phyloP scores from a whole-genome alignment of 2,797 vertebrate genomes.

The Poeciliopsis gracilis region DNA sequence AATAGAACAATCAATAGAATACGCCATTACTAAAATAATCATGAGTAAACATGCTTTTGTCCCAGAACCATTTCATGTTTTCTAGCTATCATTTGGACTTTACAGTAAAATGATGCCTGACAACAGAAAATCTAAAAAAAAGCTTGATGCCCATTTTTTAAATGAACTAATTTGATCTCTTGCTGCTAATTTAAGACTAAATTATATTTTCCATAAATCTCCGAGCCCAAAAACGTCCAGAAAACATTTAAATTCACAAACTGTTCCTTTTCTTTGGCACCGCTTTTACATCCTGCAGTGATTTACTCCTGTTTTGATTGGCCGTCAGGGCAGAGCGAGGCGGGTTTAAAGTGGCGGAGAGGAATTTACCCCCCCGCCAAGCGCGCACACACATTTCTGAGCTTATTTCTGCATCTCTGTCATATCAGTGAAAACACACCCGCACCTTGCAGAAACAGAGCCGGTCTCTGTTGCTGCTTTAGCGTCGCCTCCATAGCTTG shows the following conservation, averaged over 20 bases:
- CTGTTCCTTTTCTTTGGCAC: conserved; percentile 41
- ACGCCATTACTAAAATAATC: too few species aligned
- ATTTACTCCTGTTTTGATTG: conserved; percentile 74
- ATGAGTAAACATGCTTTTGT: conserved; percentile 16
- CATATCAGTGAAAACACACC: conserved; percentile 47
- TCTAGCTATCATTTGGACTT: neutral
- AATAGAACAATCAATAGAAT: too few species aligned
- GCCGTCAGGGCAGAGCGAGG: conserved; percentile 45
- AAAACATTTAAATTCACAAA: conserved; percentile 21
- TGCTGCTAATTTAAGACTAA: conserved; percentile 20
- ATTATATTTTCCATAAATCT: conserved; percentile 18
- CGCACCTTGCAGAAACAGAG: conserved; percentile 32
- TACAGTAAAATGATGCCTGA: neutral
- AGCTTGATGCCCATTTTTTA: neutral
- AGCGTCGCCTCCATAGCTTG: conserved; percentile 24
- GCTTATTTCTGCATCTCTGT: conserved; percentile 54
- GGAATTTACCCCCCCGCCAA: conserved; percentile 55
- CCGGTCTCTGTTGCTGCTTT: conserved; percentile 27
- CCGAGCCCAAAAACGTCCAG: neutral
- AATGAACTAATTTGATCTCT: conserved; percentile 13
- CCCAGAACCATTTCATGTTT: conserved; percentile 15
- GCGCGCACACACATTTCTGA: conserved; percentile 16
- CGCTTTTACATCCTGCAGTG: conserved; percentile 50
- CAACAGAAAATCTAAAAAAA: conserved; percentile 13
- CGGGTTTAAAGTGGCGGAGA: conserved; percentile 63